These are phyloP conservation scores for Pseudorhombus dupliciocellatus DNA, from an alignment of 2,113 vertebrate species.

Conservation along the genomic window DNA sequence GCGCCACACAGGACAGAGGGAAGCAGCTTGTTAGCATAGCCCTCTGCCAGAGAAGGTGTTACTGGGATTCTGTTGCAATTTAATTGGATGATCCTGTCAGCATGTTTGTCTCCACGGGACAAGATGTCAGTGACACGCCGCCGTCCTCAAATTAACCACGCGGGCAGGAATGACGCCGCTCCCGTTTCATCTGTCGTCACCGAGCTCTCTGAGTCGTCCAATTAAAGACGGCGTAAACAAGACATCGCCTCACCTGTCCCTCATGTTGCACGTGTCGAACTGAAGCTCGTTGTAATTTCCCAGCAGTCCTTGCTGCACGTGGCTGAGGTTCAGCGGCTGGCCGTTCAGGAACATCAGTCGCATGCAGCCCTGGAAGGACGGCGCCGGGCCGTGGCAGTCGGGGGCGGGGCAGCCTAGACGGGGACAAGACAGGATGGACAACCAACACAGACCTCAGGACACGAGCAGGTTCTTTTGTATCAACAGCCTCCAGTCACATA, in stretches of 20 bases:
- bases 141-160: constrained; percentile 56
- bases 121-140: constrained; percentile 55
- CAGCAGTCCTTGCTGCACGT: constrained; percentile 91
- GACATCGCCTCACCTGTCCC: constrained; percentile 88
- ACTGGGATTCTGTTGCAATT: constrained; percentile 57
- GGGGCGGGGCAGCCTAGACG: constrained; percentile 87
- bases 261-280: constrained; percentile 95
- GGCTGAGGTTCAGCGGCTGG: constrained; percentile 90
- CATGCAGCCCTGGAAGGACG: constrained; percentile 96
- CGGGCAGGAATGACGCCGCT: constrained; percentile 27
- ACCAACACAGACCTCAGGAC: no score
- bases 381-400: constrained; percentile 86
- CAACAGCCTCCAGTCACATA: no score
- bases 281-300: constrained; percentile 93
- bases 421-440: constrained; percentile 1
- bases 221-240: constrained; percentile 6
- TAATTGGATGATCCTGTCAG: constrained; percentile 79
- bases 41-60: constrained; percentile 63
- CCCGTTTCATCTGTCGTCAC: not conserved
- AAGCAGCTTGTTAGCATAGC: constrained; percentile 77
- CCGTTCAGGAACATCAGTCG: constrained; percentile 94
- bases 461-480: no score
- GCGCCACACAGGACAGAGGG: constrained; percentile 54
- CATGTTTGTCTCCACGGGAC: constrained; percentile 62
- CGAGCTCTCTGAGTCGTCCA: not conserved